Evolutionary conservation across 2,888 invertebrate genomes (phyloP), one percentile per base, ranked within the genome.

Genomic region (Archips xylosteana): DNA sequence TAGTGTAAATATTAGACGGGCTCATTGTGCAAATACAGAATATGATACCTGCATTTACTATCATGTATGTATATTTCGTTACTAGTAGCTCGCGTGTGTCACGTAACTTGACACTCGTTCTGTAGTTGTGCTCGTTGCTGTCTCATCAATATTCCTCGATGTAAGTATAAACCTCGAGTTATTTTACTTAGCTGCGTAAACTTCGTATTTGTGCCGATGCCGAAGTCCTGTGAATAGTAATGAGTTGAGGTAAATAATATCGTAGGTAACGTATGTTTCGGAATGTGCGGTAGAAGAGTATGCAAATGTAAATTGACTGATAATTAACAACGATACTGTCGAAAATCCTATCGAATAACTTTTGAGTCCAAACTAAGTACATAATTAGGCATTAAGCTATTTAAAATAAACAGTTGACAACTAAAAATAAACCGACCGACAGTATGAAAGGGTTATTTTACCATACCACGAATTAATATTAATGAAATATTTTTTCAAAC

Each of bases 1-100:
- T 77, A 79, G 69, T 75, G 79, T 77, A 76, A 81, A 82, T 78
- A 78, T 76, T 76, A 74, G 72, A 74, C 75, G 74, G 66, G 63
- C 63, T 63, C 62, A n/a, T 51, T 66, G 64, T 42, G 73, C 68
- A 73, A 73, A 73, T 73, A 73, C 59, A 34, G 15, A 69, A 68
- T 73, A 67, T 42, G 42, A 66, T 67, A 49, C 68, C 45, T 69
- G 57, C 57, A 65, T 51, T 34, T 0, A 9, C 39, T 15, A 13
- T 2, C 51, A 70, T 42, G 39, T n/a, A 70, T 42, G 39, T n/a
- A 60, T 54, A 47, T 54, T 47, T 57, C 34, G 63, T 51, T 67
- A 62, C 67, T 59, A 34, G 73, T 64, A 73, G 73, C 73, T 57
- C 54, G 57, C 57, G 68, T 59, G 54, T n/a, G 54, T 54, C 45